Conservation (phyloP, 1,140 invertebrate genomes). For the Pentalonia nigronervosa region DNA sequence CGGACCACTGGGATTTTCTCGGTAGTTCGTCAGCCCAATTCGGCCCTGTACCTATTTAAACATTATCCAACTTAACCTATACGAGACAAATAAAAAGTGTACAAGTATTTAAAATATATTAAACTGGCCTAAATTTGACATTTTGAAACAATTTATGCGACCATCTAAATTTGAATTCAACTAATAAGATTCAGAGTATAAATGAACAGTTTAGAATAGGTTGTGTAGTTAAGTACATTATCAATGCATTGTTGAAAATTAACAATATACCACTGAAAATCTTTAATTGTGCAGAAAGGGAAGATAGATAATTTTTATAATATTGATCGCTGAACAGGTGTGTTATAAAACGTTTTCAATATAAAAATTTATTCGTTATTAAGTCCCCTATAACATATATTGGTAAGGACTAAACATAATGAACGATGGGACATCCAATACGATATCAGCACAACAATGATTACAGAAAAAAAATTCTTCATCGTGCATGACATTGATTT, state of each 20-base stretch:
- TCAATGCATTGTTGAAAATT: background rate
- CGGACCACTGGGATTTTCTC: no score
- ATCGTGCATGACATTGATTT: background rate
- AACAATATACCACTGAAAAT: background rate
- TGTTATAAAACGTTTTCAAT: background rate
- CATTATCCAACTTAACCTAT: no score
- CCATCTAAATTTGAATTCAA: background rate
- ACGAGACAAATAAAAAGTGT: no score
- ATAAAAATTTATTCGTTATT: background rate
- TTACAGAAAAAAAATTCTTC: background rate
- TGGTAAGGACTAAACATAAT: background rate
- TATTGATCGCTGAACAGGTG: background rate
- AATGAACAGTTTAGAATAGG: background rate
- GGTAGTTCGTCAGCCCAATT: no score
- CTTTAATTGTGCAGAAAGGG: background rate
- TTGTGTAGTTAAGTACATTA: background rate
- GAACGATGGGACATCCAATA: background rate
- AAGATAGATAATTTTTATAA: background rate
- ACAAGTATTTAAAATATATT: no score
- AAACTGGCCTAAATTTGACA: background rate
- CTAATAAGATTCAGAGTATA: background rate
- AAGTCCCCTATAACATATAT: background rate
- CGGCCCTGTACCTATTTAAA: no score
- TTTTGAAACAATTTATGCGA: background rate
- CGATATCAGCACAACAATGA: background rate